Base-by-base conservation (phyloP, 2,797 vertebrate species). In the Pangasius sanitwongsei region DNA sequence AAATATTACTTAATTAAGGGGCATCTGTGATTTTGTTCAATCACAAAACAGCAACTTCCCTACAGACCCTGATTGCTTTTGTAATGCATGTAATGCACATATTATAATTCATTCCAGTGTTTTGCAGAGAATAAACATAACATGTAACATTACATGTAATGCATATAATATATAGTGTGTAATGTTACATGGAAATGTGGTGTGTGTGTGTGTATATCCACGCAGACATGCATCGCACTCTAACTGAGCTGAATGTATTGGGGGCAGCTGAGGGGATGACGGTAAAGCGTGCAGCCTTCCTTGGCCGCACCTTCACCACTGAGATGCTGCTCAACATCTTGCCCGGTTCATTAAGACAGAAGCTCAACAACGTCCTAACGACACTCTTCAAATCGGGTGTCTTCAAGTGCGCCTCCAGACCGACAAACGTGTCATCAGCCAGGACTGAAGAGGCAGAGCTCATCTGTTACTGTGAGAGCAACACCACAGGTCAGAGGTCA, bases 131-230 rank as follows among this genome's bases (percentile, higher is more conserved):
- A 65, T 65, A n/a, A 65, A 65, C 28, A n/a, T 63, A 28, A 28
- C 25, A 63, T 28, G 61, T 63, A 55, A 55, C 9, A 25, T 11
- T 70, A 15, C 13, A 55, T 16, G 53, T 55, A 55, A 55, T 55
- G 4, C 53, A 55, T 55, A 13, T 55, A 55, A 55, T 70, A 70
- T 70, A 37, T 37, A 6, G 4, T 34, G 37, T 37, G 37, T 37
- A 37, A 37, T 37, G 37, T 37, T 37, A 37, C 37, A 37, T n/a
- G n/a, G n/a, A n/a, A n/a, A 72, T 37, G 67, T 53, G 50, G 48
- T 50, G 48, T 50, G 48, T 50, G 48, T 50, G 59, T 94, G 72
- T 88, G 94, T 77, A 80, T 95, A 94, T 89, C 94, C 41, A 88
- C 55, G 37, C 83, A 91, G 90, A 90, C 65, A 88, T 92, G 74